Conservation (phyloP, 2,113 vertebrate species). For the Sylvicapra grimmia region DNA sequence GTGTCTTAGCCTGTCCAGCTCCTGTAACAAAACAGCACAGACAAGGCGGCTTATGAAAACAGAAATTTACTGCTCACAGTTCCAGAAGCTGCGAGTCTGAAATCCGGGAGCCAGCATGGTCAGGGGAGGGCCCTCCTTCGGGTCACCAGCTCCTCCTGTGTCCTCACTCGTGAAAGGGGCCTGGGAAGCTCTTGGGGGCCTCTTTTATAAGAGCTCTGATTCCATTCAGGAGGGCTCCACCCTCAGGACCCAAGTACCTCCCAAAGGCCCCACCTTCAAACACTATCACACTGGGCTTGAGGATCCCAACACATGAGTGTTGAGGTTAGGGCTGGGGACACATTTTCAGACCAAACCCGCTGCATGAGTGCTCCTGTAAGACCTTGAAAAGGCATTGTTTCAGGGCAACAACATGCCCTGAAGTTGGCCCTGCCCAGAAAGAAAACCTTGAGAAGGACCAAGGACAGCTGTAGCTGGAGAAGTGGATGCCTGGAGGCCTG, state of each 20-base stretch:
- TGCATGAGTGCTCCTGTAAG: neutral
- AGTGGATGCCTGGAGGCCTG: constrained; percentile 41
- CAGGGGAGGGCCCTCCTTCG: neutral
- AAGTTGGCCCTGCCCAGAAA: constrained; percentile 15
- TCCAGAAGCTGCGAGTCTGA: neutral
- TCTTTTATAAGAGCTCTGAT: neutral
- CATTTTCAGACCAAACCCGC: neutral
- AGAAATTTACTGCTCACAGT: neutral
- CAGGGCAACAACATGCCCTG: neutral
- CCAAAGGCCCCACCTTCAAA: neutral
- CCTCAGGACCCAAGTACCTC: neutral
- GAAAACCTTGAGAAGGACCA: constrained; percentile 66
- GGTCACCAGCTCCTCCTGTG: neutral
- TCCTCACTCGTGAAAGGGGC: neutral
- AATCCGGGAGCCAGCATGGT: neutral
- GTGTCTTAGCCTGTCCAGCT: neutral
- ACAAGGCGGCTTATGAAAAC: neutral
- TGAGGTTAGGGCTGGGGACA: neutral
- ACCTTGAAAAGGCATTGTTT: neutral
- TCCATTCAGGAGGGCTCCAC: neutral
- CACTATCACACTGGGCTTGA: neutral
- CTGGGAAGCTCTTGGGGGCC: no score
- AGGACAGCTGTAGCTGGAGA: neutral
- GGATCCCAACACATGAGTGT: neutral
- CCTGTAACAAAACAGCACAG: neutral